Conservation (phyloP, 2,888 invertebrate genomes). For the Dicyrtoma fusca region DNA sequence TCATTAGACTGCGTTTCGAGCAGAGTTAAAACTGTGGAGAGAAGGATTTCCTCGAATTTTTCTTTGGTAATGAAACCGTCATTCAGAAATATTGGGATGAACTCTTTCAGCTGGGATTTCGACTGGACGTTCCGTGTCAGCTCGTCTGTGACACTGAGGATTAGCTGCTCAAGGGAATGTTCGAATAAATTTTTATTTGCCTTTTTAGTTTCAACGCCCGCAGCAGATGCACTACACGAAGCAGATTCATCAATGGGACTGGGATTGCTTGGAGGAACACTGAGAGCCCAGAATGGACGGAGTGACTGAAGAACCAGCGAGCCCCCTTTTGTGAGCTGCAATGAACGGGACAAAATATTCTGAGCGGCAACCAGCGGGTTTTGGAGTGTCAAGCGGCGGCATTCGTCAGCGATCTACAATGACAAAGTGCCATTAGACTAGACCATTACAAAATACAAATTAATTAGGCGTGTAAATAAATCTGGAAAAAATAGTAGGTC, state of each 20-base stretch:
- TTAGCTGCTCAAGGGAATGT: background rate
- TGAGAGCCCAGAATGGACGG: background rate
- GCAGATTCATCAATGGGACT: too few relatives aligned
- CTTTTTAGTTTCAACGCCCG: too few relatives aligned
- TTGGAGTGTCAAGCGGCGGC: slow-evolving; percentile 5
- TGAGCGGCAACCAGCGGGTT: slow-evolving; percentile 9
- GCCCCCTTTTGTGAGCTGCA: slow-evolving; percentile 4
- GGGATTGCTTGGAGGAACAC: too few relatives aligned
- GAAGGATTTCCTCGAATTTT: background rate
- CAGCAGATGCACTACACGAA: too few relatives aligned
- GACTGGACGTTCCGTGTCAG: background rate
- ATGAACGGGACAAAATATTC: background rate
- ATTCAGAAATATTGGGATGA: slow-evolving; percentile 1
- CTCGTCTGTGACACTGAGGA: background rate
- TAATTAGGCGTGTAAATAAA: slow-evolving; percentile 3
- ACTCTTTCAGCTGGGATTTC: background rate
- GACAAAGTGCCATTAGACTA: background rate
- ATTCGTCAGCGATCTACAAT: background rate
- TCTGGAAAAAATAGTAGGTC: background rate
- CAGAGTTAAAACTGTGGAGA: background rate
- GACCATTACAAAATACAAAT: slow-evolving; percentile 4
- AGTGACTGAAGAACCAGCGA: background rate
- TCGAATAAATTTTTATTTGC: background rate
- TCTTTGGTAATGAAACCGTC: background rate
- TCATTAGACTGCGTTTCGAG: background rate